Percentiles rank a stretch among this genome's conserved stretches.
These are phyloP conservation scores for Globia sparganii DNA, from an alignment of 2,888 invertebrate species.

Conservation along the genomic window DNA sequence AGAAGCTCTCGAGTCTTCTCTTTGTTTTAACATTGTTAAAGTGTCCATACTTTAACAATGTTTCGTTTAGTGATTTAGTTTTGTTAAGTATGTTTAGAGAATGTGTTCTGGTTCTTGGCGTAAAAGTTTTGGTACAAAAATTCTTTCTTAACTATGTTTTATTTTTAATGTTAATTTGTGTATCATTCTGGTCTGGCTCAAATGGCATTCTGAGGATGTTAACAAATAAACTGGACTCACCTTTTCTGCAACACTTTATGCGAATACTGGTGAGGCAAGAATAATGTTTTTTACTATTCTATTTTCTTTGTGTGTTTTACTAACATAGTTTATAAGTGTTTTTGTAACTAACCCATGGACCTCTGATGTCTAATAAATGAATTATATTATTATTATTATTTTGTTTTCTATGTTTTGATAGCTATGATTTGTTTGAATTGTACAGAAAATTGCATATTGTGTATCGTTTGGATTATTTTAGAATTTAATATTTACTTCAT, in stretches of 20 bases:
- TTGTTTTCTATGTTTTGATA: not conserved
- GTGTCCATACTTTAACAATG: not conserved
- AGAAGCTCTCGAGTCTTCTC: not conserved
- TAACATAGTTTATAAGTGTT: too few relatives aligned
- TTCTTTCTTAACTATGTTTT: not conserved
- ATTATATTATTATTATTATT: too few relatives aligned
- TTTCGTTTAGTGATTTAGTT: conserved; percentile 4
- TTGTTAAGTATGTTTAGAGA: not conserved
- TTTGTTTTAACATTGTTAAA: conserved; percentile 32
- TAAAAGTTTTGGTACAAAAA: not conserved
- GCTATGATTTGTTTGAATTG: not conserved
- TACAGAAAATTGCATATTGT: not conserved
- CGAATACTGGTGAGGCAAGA: too few relatives aligned
- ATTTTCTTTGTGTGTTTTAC: too few relatives aligned
- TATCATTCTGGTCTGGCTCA: too few relatives aligned
- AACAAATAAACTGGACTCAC: too few relatives aligned
- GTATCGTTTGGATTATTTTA: not conserved
- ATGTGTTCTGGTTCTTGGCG: not conserved
- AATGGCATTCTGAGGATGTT: too few relatives aligned
- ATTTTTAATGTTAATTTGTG: not conserved
- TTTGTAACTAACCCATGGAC: too few relatives aligned
- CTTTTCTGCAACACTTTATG: too few relatives aligned
- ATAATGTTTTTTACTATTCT: too few relatives aligned
- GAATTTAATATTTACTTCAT: not conserved
- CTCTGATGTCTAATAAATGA: too few relatives aligned